Evolutionary conservation across 2,888 invertebrate species (phyloP), one percentile per base, ranked within the genome.

Genomic region (Chrysolina haemoptera): DNA sequence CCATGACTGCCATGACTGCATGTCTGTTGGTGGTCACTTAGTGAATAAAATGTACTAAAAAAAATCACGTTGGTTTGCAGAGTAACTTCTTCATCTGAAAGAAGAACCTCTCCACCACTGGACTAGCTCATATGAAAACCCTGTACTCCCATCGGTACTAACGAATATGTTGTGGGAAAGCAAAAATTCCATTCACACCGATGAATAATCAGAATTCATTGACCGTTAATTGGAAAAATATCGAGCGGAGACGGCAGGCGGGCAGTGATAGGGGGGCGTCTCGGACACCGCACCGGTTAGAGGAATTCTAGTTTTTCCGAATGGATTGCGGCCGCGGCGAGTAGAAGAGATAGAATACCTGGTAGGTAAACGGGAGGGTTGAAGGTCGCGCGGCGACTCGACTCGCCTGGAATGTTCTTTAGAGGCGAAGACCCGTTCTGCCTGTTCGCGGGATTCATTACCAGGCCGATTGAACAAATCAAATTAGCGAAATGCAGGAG

Each of bases 401-500:
- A 40, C 85, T 85, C 83, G 84, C 82, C 73, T 80, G 85, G 86
- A 86, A 87, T 87, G 86, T 84, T 83, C 35, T 69, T 48, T 62
- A 59, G 69, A 59, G 62, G 46, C 62, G 62, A 50, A 63, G 85
- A 86, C 85, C 83, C 82, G 86, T 86, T 82, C 80, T 81, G 83
- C 85, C 82, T 85, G 85, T 84, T 85, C 83, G 83, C 78, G 40
- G 83, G 84, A 84, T 85, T 85, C 85, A 85, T 85, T 85, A 85
- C 83, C 79, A 80, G 78, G 80, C 72, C 76, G 82, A 83, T 84
- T 83, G 84, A 81, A 84, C 85, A 85, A 85, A 85, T 85, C 84
- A 83, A 85, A 86, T 84, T 85, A 84, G 82, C 82, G 71, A 83
- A 85, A 84, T 84, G 41, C 74, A 72, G 72, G 68, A 68, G 68